Percentiles rank a stretch among this genome's conserved stretches.
Evolutionary conservation across 2,888 invertebrate genomes (phyloP).

Genomic region (Brenthis daphne): DNA sequence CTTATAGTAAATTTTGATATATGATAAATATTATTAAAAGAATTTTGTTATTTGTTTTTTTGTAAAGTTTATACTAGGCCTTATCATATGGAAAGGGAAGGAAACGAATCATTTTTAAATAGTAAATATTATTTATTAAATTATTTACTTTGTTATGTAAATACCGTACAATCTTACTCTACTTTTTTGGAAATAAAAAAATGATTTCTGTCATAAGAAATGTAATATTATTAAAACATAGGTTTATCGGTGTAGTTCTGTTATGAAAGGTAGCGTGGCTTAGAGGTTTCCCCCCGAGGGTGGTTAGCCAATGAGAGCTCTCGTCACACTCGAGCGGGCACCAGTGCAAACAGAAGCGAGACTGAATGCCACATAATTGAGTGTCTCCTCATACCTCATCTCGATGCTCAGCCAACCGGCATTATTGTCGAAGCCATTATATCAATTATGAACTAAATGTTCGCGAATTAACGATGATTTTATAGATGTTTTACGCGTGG

Average conservation of each 20-base stretch:
- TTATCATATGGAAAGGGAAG: no score
- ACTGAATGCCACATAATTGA: slow-evolving; percentile 74
- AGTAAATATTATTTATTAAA: no score
- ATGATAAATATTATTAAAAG: no score
- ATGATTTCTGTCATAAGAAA: background rate
- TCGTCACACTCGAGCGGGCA: slow-evolving; percentile 54
- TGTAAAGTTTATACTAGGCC: no score
- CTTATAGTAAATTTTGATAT: no score
- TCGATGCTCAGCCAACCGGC: slow-evolving; percentile 41
- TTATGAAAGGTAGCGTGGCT: slow-evolving; percentile 46
- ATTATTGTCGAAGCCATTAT: slow-evolving; percentile 70
- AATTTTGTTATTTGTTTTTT: no score
- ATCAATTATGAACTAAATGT: slow-evolving; percentile 74
- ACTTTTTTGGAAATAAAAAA: no score
- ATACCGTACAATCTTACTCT: no score
- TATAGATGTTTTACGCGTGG: slow-evolving; percentile 67
- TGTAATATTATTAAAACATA: background rate
- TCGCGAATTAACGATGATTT: slow-evolving; percentile 67
- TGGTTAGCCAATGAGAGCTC: slow-evolving; percentile 69
- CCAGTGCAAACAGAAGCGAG: slow-evolving; percentile 66
- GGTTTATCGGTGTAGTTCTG: slow-evolving; percentile 47
- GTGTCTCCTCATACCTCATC: slow-evolving; percentile 49
- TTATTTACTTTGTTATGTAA: no score
- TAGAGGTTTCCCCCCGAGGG: slow-evolving; percentile 41
- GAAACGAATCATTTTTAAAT: no score